These are phyloP conservation scores for Lordiphosa stackelbergi DNA, from an alignment of 1,140 invertebrate species.

Conservation along the genomic window DNA sequence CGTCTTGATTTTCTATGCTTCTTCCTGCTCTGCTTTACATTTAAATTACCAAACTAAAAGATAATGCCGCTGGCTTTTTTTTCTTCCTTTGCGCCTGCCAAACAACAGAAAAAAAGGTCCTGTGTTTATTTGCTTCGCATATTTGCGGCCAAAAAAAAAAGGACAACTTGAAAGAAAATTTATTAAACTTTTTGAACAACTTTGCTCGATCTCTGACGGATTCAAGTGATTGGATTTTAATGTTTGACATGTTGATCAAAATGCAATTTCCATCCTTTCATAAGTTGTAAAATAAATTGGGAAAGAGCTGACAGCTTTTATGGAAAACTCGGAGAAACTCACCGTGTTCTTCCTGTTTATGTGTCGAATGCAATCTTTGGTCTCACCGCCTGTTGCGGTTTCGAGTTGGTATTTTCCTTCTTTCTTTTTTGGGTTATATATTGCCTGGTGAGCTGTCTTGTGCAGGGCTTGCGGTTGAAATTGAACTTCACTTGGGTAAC, in stretches of 20 bases:
- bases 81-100: conserved; percentile 12
- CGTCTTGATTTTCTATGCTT: conserved; percentile 27
- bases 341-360: conserved; percentile 7
- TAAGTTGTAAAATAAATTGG: too few species aligned
- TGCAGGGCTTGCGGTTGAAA: conserved; percentile 55
- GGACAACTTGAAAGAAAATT: conserved; percentile 26
- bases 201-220: conserved; percentile 5
- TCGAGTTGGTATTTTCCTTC: conserved; percentile 40
- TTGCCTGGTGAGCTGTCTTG: conserved; percentile 25
- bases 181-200: conserved; percentile 20
- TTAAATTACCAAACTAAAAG: conserved; percentile 66
- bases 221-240: too few species aligned
- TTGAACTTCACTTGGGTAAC: conserved; percentile 67
- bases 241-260: too few species aligned
- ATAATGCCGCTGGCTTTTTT: conserved; percentile 41
- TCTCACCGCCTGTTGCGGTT: conserved; percentile 20
- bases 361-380: conserved; percentile 44
- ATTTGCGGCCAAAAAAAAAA: conserved; percentile 35
- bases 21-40: conserved; percentile 43
- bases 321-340: background rate
- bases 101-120: conserved; percentile 46
- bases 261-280: too few species aligned
- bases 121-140: conserved; percentile 24
- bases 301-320: background rate
- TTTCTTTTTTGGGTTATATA: conserved; percentile 37